A percentile compares a stretch with the other conserved stretches of the same genome.
phyloP scores from a whole-genome alignment of 2,797 vertebrate species.

The Etheostoma nigrum region DNA sequence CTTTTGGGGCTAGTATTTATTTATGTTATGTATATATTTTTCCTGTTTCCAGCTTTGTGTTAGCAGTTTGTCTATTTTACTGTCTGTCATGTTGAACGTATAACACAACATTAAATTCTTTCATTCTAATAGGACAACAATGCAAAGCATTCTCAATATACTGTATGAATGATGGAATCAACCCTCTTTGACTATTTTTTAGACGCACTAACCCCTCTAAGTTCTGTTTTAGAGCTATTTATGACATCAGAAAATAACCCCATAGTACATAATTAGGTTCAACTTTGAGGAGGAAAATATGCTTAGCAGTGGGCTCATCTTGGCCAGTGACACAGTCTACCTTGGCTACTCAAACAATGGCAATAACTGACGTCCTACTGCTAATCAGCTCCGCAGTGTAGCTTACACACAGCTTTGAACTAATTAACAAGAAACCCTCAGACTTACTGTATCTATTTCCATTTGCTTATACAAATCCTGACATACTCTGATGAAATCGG shows the following conservation, averaged over 20 bases:
- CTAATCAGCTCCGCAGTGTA: conserved; percentile 3
- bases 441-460: conserved; percentile 33
- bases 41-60: conserved; percentile 7
- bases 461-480: conserved; percentile 16
- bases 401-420: conserved; percentile 9
- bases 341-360: conserved; percentile 37
- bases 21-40: background rate
- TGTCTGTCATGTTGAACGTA: background rate
- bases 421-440: conserved; percentile 14
- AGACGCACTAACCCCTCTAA: background rate
- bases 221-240: background rate
- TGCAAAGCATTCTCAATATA: background rate
- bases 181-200: background rate
- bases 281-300: background rate
- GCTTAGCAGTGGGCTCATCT: conserved; percentile 19
- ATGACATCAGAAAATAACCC: background rate
- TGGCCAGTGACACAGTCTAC: conserved; percentile 11
- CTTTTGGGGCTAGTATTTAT: background rate
- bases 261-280: background rate
- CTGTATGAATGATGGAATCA: background rate
- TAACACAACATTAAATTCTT: background rate
- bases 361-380: conserved; percentile 7
- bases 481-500: conserved; percentile 19
- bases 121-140: background rate
- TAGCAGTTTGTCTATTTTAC: background rate